Conservation (phyloP, 2,888 invertebrate genomes). For the Melanostoma mellinum region DNA sequence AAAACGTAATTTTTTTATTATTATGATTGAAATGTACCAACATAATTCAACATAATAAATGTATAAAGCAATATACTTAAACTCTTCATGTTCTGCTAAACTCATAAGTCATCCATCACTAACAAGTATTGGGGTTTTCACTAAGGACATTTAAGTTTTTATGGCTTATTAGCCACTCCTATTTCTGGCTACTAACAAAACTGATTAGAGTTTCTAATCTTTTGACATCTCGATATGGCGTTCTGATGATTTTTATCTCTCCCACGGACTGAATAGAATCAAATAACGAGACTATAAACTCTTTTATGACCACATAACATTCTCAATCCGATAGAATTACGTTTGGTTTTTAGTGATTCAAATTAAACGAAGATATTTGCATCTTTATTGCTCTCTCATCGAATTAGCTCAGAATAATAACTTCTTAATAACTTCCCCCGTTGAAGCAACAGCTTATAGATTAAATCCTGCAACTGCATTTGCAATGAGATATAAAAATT, state of each 20-base stretch:
- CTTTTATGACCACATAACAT: conserved; percentile 44
- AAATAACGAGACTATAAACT: conserved; percentile 46
- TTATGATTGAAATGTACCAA: no score
- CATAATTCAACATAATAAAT: no score
- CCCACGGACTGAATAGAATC: conserved; percentile 48
- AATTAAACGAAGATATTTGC: conserved; percentile 28
- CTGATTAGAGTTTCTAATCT: conserved; percentile 40
- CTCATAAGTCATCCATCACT: no score
- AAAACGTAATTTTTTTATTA: no score
- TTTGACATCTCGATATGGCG: conserved; percentile 32
- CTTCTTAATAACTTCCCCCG: not conserved
- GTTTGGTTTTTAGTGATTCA: conserved; percentile 35
- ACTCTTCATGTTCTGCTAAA: no score
- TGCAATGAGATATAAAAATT: conserved; percentile 2
- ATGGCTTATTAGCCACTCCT: no score
- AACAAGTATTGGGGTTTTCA: no score
- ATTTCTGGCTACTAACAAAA: not conserved
- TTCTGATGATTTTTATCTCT: conserved; percentile 22
- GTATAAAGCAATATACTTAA: no score
- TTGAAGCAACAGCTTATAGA: not conserved
- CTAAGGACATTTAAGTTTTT: no score
- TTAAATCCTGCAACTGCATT: not conserved
- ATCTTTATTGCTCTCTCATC: conserved; percentile 16
- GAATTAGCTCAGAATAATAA: not conserved
- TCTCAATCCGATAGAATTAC: conserved; percentile 50